These are phyloP conservation scores for Morpho helenor DNA, from an alignment of 2,888 invertebrate genomes.

Conservation along the genomic window DNA sequence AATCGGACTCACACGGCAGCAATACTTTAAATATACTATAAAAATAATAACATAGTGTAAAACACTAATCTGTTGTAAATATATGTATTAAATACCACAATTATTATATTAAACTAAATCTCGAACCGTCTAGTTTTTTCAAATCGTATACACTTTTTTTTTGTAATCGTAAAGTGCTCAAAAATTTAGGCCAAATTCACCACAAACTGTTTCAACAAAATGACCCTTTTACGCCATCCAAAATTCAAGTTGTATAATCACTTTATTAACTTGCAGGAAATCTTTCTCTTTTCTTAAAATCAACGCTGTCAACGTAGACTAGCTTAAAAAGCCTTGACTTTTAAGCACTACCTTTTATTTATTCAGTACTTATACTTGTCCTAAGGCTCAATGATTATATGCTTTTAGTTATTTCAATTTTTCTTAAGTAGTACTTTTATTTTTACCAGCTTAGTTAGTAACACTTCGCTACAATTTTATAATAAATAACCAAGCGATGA, in stretches of 20 bases:
- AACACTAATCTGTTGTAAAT: too few relatives aligned
- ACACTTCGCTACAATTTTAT: not conserved
- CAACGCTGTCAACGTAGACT: constrained; percentile 1
- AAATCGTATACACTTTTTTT: too few relatives aligned
- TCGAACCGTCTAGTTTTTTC: too few relatives aligned
- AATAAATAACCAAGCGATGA: not conserved
- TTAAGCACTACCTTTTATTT: constrained; percentile 12
- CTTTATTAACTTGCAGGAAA: not conserved
- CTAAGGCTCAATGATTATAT: not conserved
- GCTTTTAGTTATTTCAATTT: not conserved
- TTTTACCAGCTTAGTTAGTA: too few relatives aligned
- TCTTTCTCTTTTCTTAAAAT: constrained; percentile 1
- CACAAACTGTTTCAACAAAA: too few relatives aligned
- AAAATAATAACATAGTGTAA: too few relatives aligned
- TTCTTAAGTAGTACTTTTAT: not conserved
- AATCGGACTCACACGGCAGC: too few relatives aligned
- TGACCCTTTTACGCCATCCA: not conserved
- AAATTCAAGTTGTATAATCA: not conserved
- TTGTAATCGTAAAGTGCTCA: too few relatives aligned
- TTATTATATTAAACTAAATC: too few relatives aligned
- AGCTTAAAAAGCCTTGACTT: constrained; percentile 19
- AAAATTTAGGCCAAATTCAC: too few relatives aligned
- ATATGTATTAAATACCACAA: too few relatives aligned
- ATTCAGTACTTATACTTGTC: constrained; percentile 12
- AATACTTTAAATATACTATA: too few relatives aligned